Conservation (phyloP, 2,113 vertebrate species). For the Octodon degus region DNA sequence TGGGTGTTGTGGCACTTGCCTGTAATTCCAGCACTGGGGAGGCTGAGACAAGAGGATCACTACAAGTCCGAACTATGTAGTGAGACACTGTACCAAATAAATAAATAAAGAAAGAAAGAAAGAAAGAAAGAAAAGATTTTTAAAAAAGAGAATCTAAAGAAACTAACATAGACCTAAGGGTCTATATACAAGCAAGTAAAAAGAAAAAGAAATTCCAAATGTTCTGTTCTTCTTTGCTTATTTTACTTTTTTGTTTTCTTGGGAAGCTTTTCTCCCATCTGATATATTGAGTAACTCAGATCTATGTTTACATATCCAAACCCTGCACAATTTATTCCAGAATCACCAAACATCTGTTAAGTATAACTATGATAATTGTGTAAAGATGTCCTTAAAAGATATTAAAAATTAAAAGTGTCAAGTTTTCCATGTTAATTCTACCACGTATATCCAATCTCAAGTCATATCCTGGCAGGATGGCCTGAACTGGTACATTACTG, state of each 20-base stretch:
- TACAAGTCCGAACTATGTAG: too few species aligned
- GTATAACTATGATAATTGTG: background rate
- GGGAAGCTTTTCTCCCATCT: conserved; percentile 35
- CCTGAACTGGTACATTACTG: background rate
- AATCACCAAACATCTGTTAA: conserved; percentile 50
- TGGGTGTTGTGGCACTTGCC: too few species aligned
- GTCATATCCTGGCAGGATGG: background rate
- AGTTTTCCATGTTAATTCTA: background rate
- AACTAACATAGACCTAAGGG: background rate
- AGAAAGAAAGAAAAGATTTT: too few species aligned
- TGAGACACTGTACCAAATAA: too few species aligned
- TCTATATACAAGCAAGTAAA: background rate
- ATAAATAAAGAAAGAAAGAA: too few species aligned
- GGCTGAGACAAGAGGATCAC: too few species aligned
- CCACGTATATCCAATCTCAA: background rate
- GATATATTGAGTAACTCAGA: conserved; percentile 33
- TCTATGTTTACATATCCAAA: conserved; percentile 68
- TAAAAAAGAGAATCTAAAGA: background rate
- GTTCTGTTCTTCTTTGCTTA: background rate
- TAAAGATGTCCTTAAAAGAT: conserved; percentile 46
- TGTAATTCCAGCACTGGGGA: too few species aligned
- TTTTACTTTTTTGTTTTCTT: conserved; percentile 20
- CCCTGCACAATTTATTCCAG: conserved; percentile 13
- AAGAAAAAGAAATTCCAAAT: background rate
- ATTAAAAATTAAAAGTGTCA: conserved; percentile 9